Evolutionary conservation across 2,113 vertebrate genomes (phyloP).

Genomic region (Agapornis roseicollis): DNA sequence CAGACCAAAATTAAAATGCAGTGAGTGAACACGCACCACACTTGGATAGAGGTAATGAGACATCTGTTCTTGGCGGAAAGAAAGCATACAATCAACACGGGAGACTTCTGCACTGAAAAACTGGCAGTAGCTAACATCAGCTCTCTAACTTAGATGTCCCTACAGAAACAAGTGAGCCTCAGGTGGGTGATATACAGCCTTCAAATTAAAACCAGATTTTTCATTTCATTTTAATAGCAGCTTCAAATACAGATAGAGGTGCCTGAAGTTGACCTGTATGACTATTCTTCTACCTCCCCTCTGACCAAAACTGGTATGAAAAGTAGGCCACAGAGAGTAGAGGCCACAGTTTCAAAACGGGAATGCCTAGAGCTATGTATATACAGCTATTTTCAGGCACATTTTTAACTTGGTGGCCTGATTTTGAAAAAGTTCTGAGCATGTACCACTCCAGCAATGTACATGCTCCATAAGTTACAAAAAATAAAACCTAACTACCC

Average conservation of each 20-base stretch:
- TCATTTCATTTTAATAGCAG: neutral
- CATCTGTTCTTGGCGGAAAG: neutral
- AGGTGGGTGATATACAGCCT: neutral
- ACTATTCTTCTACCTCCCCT: neutral
- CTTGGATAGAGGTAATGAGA: neutral
- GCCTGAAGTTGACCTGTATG: neutral
- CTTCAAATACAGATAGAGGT: neutral
- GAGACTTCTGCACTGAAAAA: neutral
- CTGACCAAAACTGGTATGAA: neutral
- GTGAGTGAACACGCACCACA: neutral
- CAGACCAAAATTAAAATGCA: neutral
- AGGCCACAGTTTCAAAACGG: constrained; percentile 6
- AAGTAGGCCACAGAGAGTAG: neutral
- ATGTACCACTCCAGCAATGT: neutral
- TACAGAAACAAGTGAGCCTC: neutral
- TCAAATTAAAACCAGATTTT: neutral
- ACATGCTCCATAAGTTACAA: neutral
- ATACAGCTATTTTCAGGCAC: constrained; percentile 31
- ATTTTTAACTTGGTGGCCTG: constrained; percentile 49
- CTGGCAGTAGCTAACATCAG: neutral
- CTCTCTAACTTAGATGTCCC: neutral
- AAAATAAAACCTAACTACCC: neutral
- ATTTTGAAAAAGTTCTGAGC: neutral
- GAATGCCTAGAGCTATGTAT: neutral
- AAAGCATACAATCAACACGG: neutral